Base-by-base conservation (phyloP, 1,140 invertebrate genomes). In the Pseudomyrmex cubaensis region DNA sequence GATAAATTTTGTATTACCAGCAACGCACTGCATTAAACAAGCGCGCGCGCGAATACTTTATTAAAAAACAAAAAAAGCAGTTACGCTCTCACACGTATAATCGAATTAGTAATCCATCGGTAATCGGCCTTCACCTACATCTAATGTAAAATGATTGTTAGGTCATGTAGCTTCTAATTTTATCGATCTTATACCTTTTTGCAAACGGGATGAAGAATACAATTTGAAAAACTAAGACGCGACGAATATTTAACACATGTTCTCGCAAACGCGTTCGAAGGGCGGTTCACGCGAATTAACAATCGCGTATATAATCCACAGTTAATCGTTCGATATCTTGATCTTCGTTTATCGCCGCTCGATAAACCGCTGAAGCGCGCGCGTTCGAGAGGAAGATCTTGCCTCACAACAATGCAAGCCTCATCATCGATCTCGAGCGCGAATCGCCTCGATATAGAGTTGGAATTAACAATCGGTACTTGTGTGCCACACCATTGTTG, bases 391-490 rank as follows among this genome's bases (percentile, higher is more conserved):
- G 76, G 66, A 80, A 80, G 76, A 70, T 80, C 76, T 80, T 80
- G 76, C 70, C 76, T 80, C 76, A 22, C 50, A 80, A 80, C 76
- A 80, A 80, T 80, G 20, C 44, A 48, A 44, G 76, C 20, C n/a
- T 70, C 76, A 70, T 80, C 76, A 70, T 80, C 64, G 67, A 80
- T 80, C 76, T 72, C 76, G 64, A 69, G 20, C 35, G 63, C 75
- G 75, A 56, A 59, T 52, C 64, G 9, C 52, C 20, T 70, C 66
- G 44, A 66, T 66, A 80, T 44, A 54, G 76, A 72, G 46, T 59
- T 15, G 54, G 66, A 80, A 80, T 80, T 80, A 80, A 80, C 76
- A 80, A 80, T 78, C 76, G 76, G 64, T 80, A 80, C 76, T 78
- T 78, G 35, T 70, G 64, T 70, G 76, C 66, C 54, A 48, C 44